These are phyloP conservation scores for Sarcophaga rosellei DNA, from an alignment of 2,888 invertebrate species.

Conservation along the genomic window DNA sequence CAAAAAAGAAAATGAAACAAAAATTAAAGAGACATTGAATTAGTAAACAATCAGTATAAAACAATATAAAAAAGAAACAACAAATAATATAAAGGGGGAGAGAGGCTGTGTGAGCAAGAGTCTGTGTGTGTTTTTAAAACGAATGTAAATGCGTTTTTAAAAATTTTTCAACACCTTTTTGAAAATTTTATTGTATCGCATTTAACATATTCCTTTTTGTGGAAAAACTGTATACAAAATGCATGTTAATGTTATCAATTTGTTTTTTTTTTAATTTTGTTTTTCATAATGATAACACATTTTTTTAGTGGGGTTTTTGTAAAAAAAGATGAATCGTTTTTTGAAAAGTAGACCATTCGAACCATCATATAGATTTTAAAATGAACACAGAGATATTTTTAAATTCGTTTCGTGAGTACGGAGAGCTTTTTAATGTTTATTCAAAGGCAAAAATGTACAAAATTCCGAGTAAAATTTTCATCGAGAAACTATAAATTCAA, in stretches of 20 bases:
- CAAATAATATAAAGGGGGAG: no score
- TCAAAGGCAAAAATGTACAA: background rate
- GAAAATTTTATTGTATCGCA: background rate
- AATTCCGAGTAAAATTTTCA: constrained; percentile 36
- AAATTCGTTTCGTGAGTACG: constrained; percentile 35
- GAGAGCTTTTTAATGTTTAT: constrained; percentile 46
- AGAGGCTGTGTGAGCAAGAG: no score
- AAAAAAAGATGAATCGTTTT: constrained; percentile 49
- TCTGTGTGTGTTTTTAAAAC: no score
- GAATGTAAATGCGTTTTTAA: no score
- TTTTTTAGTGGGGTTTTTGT: constrained; percentile 17
- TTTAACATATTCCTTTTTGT: constrained; percentile 1
- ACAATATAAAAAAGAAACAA: no score
- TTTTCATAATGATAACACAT: constrained; percentile 39
- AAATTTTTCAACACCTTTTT: constrained; percentile 12
- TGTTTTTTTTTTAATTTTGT: background rate
- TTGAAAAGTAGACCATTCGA: constrained; percentile 62
- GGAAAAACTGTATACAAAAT: constrained; percentile 6
- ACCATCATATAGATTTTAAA: constrained; percentile 56
- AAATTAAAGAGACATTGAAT: background rate
- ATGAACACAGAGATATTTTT: constrained; percentile 63
- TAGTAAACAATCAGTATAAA: background rate
- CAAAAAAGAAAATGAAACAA: constrained; percentile 4
- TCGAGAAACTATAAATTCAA: constrained; percentile 25
- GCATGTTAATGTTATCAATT: constrained; percentile 27